Percentiles rank a stretch among this genome's conserved stretches.
phyloP scores from a whole-genome alignment of 2,888 invertebrate species.

The Gymnocheta viridis region DNA sequence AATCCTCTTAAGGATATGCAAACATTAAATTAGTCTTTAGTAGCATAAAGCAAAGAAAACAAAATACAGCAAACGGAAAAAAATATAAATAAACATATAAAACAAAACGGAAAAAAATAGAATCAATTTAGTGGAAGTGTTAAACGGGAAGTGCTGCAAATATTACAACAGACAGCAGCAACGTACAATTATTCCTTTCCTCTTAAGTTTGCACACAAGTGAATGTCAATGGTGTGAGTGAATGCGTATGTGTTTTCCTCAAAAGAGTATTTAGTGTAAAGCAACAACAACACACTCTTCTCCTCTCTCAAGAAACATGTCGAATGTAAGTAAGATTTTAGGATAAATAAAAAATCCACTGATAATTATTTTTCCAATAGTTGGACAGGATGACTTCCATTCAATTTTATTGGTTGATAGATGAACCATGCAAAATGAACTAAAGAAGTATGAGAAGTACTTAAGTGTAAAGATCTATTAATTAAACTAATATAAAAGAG shows the following conservation, averaged over 20 bases:
- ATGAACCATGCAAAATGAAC: neutral
- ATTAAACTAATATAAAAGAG: neutral
- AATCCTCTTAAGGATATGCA: constrained; percentile 53
- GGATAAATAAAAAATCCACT: neutral
- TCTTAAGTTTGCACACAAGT: neutral
- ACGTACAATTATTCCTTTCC: neutral
- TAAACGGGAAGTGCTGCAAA: constrained; percentile 42
- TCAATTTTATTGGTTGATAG: neutral
- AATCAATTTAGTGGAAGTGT: constrained; percentile 62
- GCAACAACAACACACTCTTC: constrained; percentile 15
- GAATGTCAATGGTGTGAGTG: constrained; percentile 3
- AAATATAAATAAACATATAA: neutral
- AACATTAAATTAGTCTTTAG: constrained; percentile 56
- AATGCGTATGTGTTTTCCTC: neutral
- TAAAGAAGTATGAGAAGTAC: neutral
- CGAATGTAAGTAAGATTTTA: constrained; percentile 75
- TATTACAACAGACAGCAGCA: constrained; percentile 28
- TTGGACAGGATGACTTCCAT: neutral
- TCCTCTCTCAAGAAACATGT: constrained; percentile 73
- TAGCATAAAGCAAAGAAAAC: neutral
- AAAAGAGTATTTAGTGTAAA: constrained; percentile 24
- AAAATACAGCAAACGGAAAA: neutral
- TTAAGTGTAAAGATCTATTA: neutral
- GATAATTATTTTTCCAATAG: constrained; percentile 34
- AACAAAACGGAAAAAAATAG: neutral